Percentiles rank a stretch among this genome's conserved stretches.
Conservation (phyloP, 1,140 invertebrate species). For the Sarcophaga bullata region DNA sequence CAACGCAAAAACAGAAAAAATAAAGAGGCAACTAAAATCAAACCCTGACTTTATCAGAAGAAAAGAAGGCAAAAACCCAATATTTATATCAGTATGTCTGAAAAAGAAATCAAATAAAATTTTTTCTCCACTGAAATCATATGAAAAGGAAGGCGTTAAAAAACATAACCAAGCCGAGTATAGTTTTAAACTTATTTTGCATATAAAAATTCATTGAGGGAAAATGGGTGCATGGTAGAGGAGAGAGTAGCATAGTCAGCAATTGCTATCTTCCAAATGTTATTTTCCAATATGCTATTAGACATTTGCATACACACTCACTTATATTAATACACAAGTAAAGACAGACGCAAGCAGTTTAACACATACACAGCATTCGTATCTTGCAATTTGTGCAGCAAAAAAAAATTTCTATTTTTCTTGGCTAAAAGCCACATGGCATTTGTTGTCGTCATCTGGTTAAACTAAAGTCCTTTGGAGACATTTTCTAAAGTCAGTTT, state of each 20-base stretch:
- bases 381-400: background rate
- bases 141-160: too few relatives aligned
- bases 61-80: background rate
- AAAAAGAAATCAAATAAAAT: background rate
- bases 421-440: conserved; percentile 43
- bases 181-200: too few relatives aligned
- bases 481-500: conserved; percentile 35
- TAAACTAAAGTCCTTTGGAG: conserved; percentile 35
- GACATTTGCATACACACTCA: background rate
- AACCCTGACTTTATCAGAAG: background rate
- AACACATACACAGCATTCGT: background rate
- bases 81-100: background rate
- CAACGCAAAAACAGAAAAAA: background rate
- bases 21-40: background rate
- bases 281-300: conserved; percentile 34
- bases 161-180: too few relatives aligned
- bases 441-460: conserved; percentile 42
- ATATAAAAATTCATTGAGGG: background rate
- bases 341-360: background rate
- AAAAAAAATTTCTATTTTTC: background rate
- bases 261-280: conserved; percentile 20
- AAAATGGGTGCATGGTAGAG: background rate
- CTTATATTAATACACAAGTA: background rate
- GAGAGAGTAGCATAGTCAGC: background rate
- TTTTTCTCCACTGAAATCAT: too few relatives aligned